Evolutionary conservation across 2,888 invertebrate species (phyloP).

Genomic region (Troides aeacus): DNA sequence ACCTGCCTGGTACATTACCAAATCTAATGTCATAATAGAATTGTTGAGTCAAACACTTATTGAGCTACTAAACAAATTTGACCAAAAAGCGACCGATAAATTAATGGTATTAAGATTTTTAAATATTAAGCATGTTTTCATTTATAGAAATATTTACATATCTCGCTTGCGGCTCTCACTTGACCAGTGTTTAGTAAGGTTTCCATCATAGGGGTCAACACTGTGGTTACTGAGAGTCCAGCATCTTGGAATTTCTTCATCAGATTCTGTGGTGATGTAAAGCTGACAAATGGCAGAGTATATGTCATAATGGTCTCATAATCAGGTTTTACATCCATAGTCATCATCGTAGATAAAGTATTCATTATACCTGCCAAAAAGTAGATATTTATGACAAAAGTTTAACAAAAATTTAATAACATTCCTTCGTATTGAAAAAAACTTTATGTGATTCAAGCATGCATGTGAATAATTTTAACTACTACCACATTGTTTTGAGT

Average conservation of each 20-base stretch:
- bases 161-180: slow-evolving; percentile 67
- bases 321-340: slow-evolving; percentile 77
- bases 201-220: slow-evolving; percentile 72
- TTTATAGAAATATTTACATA: slow-evolving; percentile 62
- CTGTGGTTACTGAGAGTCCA: slow-evolving; percentile 56
- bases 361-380: slow-evolving; percentile 72
- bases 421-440: no score
- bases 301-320: slow-evolving; percentile 79
- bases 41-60: no score
- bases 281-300: slow-evolving; percentile 77
- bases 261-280: slow-evolving; percentile 68
- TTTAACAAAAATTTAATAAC: no score
- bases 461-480: no score
- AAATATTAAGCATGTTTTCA: not conserved
- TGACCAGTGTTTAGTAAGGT: slow-evolving; percentile 67
- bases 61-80: no score
- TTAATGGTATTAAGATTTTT: not conserved
- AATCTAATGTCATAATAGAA: no score
- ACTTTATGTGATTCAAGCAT: no score
- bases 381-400: not conserved
- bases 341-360: slow-evolving; percentile 74
- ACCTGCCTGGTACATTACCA: no score
- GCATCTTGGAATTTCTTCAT: slow-evolving; percentile 73
- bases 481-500: no score
- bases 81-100: not conserved